Evolutionary conservation across 1,140 invertebrate genomes (phyloP), one percentile per base, ranked within the genome.

Genomic region (Meloidogyne exigua): DNA sequence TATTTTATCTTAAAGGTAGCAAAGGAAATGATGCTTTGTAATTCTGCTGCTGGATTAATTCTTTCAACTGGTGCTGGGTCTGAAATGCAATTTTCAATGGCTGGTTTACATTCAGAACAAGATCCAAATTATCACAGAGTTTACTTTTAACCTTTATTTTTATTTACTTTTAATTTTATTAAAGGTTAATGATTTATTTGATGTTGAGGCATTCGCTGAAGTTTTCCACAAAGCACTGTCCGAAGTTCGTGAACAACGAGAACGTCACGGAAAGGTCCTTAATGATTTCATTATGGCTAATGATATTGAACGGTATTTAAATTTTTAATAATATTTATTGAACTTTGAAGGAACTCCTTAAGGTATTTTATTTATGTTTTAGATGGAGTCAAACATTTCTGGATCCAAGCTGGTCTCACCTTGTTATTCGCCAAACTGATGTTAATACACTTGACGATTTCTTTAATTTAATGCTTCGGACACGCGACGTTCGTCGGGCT

Each of bases 321-420:
- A 25, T 18, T 7, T n/a, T 13, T 11, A 36, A 1, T 71, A 18
- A 32, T 39, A 39, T 39, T 39, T 39, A 39, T 39, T 39, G 9
- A 39, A 39, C 9, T 39, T 39, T 39, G 28, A 3, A 32, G 2
- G 28, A 32, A 3, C 2, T 3, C 2, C 7, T 32, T n/a, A 3
- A 32, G 28, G 0, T 39, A 9, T 39, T 39, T 7, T 10, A 39
- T 39, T 39, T 39, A 39, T 63, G 4, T 72, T 42, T 73, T 64
- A 84, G 85, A 74, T 86, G 85, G 83, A 84, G 80, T 66, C 75
- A 82, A 3, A 82, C 86, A 12, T 87, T 87, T 65, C 65, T 87
- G 39, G 85, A 87, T 71, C 85, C 85, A n/a, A 64, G 75, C 62
- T 87, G 85, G 85, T 85, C 86, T n/a, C 86, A 87, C 76, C 65